These are phyloP conservation scores for Heliocidaris tuberculata DNA, from an alignment of 35 echinoderm and acorn worm species.

Conservation along the genomic window DNA sequence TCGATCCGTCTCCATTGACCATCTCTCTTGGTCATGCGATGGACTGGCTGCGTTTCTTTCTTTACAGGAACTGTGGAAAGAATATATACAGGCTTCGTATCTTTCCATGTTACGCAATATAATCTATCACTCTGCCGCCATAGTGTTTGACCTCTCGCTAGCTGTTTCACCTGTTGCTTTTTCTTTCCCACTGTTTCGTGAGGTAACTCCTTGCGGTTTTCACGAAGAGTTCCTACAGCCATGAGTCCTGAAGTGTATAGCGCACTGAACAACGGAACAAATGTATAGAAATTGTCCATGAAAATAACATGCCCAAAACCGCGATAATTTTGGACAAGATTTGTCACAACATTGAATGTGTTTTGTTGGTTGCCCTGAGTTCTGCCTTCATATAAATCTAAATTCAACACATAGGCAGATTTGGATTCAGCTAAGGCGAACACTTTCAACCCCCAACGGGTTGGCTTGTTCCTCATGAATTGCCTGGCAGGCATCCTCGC, in stretches of 20 bases:
- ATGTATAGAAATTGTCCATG: conserved; percentile 3
- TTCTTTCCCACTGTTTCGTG: neutral
- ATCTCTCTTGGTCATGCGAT: neutral
- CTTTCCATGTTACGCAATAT: neutral
- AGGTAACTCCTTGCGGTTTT: neutral
- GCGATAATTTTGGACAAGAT: neutral
- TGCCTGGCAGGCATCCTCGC: neutral
- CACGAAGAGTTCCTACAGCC: neutral
- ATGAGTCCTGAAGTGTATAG: neutral
- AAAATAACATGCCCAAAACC: neutral
- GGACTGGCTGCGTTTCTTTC: neutral
- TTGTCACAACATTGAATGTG: neutral
- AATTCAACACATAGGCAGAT: neutral
- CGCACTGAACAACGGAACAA: neutral
- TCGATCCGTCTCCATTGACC: neutral
- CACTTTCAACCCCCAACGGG: neutral
- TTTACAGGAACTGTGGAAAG: neutral
- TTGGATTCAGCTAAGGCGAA: neutral
- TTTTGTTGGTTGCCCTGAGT: neutral
- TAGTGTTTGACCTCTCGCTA: neutral
- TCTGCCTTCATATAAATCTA: neutral
- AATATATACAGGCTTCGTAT: neutral
- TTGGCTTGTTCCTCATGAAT: neutral
- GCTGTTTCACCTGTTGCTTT: neutral
- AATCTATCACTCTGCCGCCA: neutral